Conservation (phyloP, 2,797 vertebrate species). For the Gadopsis marmoratus region DNA sequence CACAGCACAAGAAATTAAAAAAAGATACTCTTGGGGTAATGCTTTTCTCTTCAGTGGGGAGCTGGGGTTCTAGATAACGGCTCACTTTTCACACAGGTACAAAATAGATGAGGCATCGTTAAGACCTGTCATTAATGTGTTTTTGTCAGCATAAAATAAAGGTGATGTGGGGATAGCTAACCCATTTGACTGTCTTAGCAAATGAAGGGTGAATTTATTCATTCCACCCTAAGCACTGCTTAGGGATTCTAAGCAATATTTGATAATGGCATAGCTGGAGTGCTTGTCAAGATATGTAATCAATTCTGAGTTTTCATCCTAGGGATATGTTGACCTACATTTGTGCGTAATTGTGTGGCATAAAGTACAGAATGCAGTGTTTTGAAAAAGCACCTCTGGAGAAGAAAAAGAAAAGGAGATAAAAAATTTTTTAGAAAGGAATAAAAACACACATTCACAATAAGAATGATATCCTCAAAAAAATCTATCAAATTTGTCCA, state of each 20-base stretch:
- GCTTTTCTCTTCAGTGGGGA: slow-evolving; percentile 47
- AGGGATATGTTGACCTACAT: slow-evolving; percentile 60
- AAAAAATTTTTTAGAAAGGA: slow-evolving; percentile 34
- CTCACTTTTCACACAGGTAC: slow-evolving; percentile 62
- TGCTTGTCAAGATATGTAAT: slow-evolving; percentile 63
- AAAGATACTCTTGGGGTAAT: slow-evolving; percentile 39
- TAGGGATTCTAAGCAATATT: slow-evolving; percentile 61
- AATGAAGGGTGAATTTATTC: slow-evolving; percentile 65
- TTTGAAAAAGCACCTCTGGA: slow-evolving; percentile 35
- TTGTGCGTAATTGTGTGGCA: slow-evolving; percentile 47
- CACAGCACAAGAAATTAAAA: slow-evolving; percentile 59
- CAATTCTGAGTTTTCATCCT: slow-evolving; percentile 55
- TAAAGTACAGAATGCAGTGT: slow-evolving; percentile 30
- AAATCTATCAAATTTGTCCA: background rate
- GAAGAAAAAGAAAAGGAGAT: slow-evolving; percentile 14
- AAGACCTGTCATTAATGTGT: slow-evolving; percentile 64
- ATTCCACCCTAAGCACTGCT: slow-evolving; percentile 51
- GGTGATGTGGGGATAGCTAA: slow-evolving; percentile 63
- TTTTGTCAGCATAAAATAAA: slow-evolving; percentile 62
- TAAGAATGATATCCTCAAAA: slow-evolving; percentile 13
- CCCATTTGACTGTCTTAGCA: slow-evolving; percentile 57
- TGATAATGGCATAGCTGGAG: slow-evolving; percentile 61
- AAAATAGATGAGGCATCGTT: slow-evolving; percentile 64
- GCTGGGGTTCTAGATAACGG: slow-evolving; percentile 64
- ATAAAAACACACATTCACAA: slow-evolving; percentile 19